phyloP scores from a whole-genome alignment of 2,888 invertebrate species.

The Coleophora flavipennella region DNA sequence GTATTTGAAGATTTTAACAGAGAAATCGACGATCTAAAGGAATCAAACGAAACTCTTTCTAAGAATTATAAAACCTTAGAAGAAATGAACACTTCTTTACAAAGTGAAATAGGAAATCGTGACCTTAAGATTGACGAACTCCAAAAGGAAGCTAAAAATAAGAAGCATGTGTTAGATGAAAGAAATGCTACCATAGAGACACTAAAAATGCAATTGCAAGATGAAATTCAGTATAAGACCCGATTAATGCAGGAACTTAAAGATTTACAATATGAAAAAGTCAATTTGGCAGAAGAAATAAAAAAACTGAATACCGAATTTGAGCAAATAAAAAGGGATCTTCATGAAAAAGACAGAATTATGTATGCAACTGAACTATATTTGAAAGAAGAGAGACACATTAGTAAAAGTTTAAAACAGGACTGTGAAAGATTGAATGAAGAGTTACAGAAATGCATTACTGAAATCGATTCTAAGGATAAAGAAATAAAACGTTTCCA shows the following conservation, averaged over 20 bases:
- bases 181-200: slow-evolving; percentile 32
- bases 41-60: slow-evolving; percentile 21
- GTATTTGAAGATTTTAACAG: slow-evolving; percentile 29
- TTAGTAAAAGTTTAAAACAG: slow-evolving; percentile 17
- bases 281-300: slow-evolving; percentile 20
- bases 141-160: slow-evolving; percentile 31
- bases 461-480: slow-evolving; percentile 21
- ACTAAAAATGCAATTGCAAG: slow-evolving; percentile 38
- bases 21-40: slow-evolving; percentile 30
- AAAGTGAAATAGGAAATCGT: slow-evolving; percentile 30
- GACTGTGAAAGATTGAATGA: slow-evolving; percentile 21
- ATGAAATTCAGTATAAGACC: slow-evolving; percentile 41
- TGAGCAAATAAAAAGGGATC: slow-evolving; percentile 18
- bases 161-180: slow-evolving; percentile 34
- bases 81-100: slow-evolving; percentile 25
- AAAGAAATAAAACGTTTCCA: slow-evolving; percentile 19
- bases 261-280: slow-evolving; percentile 22
- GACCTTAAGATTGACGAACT: slow-evolving; percentile 27
- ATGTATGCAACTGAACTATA: slow-evolving; percentile 25
- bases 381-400: slow-evolving; percentile 24
- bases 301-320: slow-evolving; percentile 21
- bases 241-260: slow-evolving; percentile 31
- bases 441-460: slow-evolving; percentile 17
- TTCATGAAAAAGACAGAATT: slow-evolving; percentile 27
- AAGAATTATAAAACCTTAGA: slow-evolving; percentile 28